Base-by-base conservation (phyloP, 2,113 vertebrate genomes). In the Microtus montanus region DNA sequence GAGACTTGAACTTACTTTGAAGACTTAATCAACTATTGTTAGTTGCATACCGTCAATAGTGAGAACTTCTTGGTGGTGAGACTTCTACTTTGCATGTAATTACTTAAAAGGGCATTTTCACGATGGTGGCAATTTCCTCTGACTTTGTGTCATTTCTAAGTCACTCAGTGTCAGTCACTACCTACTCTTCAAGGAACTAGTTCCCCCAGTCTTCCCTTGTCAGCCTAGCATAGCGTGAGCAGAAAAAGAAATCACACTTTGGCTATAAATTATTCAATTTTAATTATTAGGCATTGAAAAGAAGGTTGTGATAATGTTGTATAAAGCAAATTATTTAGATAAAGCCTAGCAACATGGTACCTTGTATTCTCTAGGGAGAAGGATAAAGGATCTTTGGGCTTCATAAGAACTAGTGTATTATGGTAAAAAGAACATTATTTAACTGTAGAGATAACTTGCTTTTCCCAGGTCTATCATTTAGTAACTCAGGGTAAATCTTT, bases 51-150 rank as follows among this genome's bases (percentile, higher is more conserved):
- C 41, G 28, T 83, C 83, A 68, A 70, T 71, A 38, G 35, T 15
- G 4, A 74, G 86, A 87, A 58, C 78, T 75, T 87, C 68, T 83
- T n/a, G 47, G 64, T 68, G 41, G 33, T 87, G 49, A 93, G 66
- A 74, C 52, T 83, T 89, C 92, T 91, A 11, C 80, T 96, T 96
- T 95, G 47, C 79, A 87, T 93, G 26, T 80, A 87, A 95, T 96
- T 87, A 84, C 86, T 84, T 93, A 87, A 92, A 91, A 96, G 93
- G 95, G 77, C 87, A 94, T 95, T 96, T 96, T 70, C 78, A 89
- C 63, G 24, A 30, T 9, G 49, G 47, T 47, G 70, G 84, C 95
- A 90, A 87, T 96, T 96, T 92, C 90, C 63, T 3, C 35, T 58
- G 68, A 87, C 90, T 92, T 58, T 49, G 14, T 89, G 87, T 63